phyloP scores from a whole-genome alignment of 2,888 invertebrate genomes.

The Lissonota sp. region DNA sequence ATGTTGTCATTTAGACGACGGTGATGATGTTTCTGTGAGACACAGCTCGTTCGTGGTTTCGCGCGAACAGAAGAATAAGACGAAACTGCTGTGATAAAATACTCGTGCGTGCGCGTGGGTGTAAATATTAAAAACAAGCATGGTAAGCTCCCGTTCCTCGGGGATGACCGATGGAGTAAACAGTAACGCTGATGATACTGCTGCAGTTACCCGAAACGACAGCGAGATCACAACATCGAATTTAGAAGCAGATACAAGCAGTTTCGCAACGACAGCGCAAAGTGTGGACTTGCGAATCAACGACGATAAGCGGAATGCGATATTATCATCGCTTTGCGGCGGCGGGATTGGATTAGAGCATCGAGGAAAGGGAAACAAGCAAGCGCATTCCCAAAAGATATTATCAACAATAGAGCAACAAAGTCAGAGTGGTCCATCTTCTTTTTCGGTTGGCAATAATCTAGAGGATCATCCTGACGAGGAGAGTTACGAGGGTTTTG shows the following conservation, averaged over 20 bases:
- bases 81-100: no score
- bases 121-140: slow-evolving; percentile 67
- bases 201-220: slow-evolving; percentile 30
- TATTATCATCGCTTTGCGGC: slow-evolving; percentile 7
- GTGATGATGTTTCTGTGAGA: no score
- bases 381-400: slow-evolving; percentile 13
- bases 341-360: no score
- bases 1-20: no score
- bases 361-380: slow-evolving; percentile 23
- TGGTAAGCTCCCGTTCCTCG: slow-evolving; percentile 80
- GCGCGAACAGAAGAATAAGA: no score
- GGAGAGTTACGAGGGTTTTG: slow-evolving; percentile 81
- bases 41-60: no score
- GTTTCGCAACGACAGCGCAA: slow-evolving; percentile 24
- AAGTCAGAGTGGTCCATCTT: slow-evolving; percentile 78
- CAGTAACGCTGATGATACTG: slow-evolving; percentile 49
- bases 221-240: slow-evolving; percentile 46
- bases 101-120: no score
- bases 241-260: no score
- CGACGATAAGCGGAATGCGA: slow-evolving; percentile 51
- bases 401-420: slow-evolving; percentile 29
- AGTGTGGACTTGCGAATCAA: slow-evolving; percentile 45
- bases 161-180: slow-evolving; percentile 70
- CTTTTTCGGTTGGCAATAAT: slow-evolving; percentile 68
- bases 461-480: slow-evolving; percentile 72